A percentile compares a stretch with the other conserved stretches of the same genome.
phyloP scores from a whole-genome alignment of 2,113 vertebrate species.

The Ascaphus truei region DNA sequence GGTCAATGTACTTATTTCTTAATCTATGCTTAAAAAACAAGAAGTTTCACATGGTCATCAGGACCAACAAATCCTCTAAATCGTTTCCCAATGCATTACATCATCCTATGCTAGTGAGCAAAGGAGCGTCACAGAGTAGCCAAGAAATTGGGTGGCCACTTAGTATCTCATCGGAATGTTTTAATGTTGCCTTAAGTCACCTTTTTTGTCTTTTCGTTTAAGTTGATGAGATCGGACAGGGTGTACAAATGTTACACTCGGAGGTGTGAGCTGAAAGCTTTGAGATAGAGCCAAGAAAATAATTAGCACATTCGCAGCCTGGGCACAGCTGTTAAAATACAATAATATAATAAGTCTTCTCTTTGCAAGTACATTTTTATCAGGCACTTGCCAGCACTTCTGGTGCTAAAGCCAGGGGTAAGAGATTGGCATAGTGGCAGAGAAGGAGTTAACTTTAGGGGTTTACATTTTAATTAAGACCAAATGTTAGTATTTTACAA shows the following conservation, averaged over 20 bases:
- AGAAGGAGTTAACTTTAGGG: neutral
- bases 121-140: too few species aligned
- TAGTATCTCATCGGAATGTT: too few species aligned
- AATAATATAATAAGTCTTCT: conserved; percentile 10
- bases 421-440: neutral
- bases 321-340: conserved; percentile 22
- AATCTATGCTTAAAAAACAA: too few species aligned
- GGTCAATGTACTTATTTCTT: too few species aligned
- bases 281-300: conserved; percentile 22
- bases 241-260: conserved; percentile 15
- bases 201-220: neutral
- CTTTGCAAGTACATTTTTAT: neutral
- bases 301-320: conserved; percentile 45
- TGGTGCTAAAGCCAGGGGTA: neutral
- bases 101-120: too few species aligned
- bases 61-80: too few species aligned
- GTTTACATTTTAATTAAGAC: conserved; percentile 1
- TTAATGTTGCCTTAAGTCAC: neutral
- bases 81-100: too few species aligned
- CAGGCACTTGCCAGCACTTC: neutral
- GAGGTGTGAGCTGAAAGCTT: conserved; percentile 32
- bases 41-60: too few species aligned
- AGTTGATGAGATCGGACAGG: neutral
- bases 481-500: conserved; percentile 9
- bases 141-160: too few species aligned